A percentile compares a stretch with the other conserved stretches of the same genome.
Evolutionary conservation across 1,140 invertebrate species (phyloP).

Genomic region (Stegodyphus mimosarum): DNA sequence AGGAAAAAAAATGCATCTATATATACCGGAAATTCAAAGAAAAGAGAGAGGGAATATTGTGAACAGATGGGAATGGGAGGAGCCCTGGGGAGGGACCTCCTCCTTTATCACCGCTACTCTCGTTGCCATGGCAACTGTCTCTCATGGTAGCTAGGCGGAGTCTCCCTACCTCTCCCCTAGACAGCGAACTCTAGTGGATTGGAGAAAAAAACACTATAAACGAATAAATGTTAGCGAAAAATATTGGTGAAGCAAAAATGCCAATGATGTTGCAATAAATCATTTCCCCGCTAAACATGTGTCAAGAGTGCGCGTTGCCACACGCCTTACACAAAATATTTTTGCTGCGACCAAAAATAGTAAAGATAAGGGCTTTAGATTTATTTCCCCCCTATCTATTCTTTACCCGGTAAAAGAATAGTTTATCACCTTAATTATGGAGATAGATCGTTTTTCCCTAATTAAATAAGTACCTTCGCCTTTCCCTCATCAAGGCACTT

Average conservation of each 20-base stretch:
- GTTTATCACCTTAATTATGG: slow-evolving; percentile 49
- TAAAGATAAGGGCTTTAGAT: neutral
- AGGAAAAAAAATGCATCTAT: slow-evolving; percentile 44
- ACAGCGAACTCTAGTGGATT: neutral
- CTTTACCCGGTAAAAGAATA: neutral
- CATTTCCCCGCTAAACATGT: slow-evolving; percentile 50
- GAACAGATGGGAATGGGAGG: slow-evolving; percentile 49
- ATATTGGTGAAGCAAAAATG: slow-evolving; percentile 48
- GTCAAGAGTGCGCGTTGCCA: slow-evolving; percentile 17
- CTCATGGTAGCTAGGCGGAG: slow-evolving; percentile 47
- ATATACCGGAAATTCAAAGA: slow-evolving; percentile 54
- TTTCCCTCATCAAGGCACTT: neutral
- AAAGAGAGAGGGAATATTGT: slow-evolving; percentile 44
- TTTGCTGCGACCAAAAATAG: neutral
- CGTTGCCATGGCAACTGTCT: slow-evolving; percentile 53
- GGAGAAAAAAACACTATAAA: slow-evolving; percentile 42
- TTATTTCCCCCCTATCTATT: neutral
- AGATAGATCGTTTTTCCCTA: slow-evolving; percentile 45
- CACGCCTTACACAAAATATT: neutral
- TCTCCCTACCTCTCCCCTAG: neutral
- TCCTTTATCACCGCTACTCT: slow-evolving; percentile 57
- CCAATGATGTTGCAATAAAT: slow-evolving; percentile 59
- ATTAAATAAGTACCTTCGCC: slow-evolving; percentile 43
- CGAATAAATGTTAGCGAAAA: slow-evolving; percentile 41
- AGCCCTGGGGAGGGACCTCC: slow-evolving; percentile 50